phyloP scores from a whole-genome alignment of 2,888 invertebrate species.

The Embidobia sp. region DNA sequence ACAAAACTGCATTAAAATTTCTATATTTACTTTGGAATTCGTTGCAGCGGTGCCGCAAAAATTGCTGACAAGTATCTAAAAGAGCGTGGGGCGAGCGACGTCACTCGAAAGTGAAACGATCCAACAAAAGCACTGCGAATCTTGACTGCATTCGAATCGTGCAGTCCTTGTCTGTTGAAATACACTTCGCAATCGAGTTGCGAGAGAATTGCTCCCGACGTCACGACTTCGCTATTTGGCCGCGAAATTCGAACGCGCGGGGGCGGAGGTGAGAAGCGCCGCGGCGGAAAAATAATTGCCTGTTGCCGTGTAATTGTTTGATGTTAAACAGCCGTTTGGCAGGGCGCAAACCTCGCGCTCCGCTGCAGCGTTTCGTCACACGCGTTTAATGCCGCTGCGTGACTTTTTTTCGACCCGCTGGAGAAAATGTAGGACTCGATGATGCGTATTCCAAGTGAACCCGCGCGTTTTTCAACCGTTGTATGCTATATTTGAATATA shows the following conservation, averaged over 20 bases:
- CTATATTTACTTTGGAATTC: slow-evolving; percentile 52
- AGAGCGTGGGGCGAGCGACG: slow-evolving; percentile 31
- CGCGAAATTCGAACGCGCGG: slow-evolving; percentile 48
- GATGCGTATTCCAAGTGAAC: too few relatives aligned
- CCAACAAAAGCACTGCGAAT: slow-evolving; percentile 54
- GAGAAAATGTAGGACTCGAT: slow-evolving; percentile 13
- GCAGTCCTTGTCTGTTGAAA: slow-evolving; percentile 57
- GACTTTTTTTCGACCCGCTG: neutral
- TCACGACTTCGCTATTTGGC: slow-evolving; percentile 52
- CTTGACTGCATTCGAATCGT: slow-evolving; percentile 44
- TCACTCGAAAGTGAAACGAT: slow-evolving; percentile 60
- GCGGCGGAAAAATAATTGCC: slow-evolving; percentile 56
- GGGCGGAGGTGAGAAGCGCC: slow-evolving; percentile 24
- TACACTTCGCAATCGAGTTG: slow-evolving; percentile 58
- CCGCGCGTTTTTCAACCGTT: too few relatives aligned
- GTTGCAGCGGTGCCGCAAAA: slow-evolving; percentile 38
- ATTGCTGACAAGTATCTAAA: slow-evolving; percentile 54
- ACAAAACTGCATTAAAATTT: slow-evolving; percentile 49
- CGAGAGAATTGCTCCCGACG: slow-evolving; percentile 58
- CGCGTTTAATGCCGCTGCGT: neutral
- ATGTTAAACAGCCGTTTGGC: slow-evolving; percentile 38
- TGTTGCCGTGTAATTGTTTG: slow-evolving; percentile 45
- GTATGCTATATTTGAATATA: slow-evolving; percentile 11
- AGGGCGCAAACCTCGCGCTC: neutral
- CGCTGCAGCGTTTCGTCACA: neutral